Conservation (phyloP, 2,888 invertebrate genomes). For the Drosophila longiperda region DNA sequence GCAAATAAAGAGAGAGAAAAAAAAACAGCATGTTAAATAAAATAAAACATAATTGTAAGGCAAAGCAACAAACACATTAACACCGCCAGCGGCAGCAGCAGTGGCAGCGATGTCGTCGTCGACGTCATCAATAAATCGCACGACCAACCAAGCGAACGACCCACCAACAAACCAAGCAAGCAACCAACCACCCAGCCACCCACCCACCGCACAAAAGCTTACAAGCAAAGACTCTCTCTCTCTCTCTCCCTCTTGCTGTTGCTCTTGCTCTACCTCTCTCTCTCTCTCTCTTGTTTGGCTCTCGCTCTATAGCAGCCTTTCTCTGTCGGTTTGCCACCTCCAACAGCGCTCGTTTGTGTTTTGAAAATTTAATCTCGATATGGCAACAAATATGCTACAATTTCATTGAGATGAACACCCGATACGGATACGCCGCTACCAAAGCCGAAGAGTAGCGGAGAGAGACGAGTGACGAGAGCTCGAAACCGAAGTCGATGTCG, state of each 20-base stretch:
- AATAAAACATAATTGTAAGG: constrained; percentile 81
- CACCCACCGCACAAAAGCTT: constrained; percentile 73
- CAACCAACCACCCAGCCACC: constrained; percentile 46
- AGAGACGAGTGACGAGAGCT: constrained; percentile 21
- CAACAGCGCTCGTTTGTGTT: constrained; percentile 78
- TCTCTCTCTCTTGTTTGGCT: background rate
- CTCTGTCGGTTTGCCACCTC: constrained; percentile 37
- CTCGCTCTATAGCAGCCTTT: constrained; percentile 20
- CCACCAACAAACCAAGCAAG: constrained; percentile 59
- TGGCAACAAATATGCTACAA: constrained; percentile 83
- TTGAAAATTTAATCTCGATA: constrained; percentile 83
- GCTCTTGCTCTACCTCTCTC: constrained; percentile 15
- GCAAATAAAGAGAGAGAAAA: constrained; percentile 2
- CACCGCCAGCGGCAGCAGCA: constrained; percentile 61
- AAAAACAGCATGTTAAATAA: constrained; percentile 76
- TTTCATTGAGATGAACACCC: constrained; percentile 83
- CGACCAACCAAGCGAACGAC: constrained; percentile 62
- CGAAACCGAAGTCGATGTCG: constrained; percentile 25
- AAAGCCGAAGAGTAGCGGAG: constrained; percentile 52
- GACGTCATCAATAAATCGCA: constrained; percentile 80
- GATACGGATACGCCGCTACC: constrained; percentile 64
- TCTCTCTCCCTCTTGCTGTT: constrained; percentile 5
- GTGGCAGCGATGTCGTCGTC: constrained; percentile 55
- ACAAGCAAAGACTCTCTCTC: constrained; percentile 50
- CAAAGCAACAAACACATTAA: constrained; percentile 79